Evolutionary conservation across 2,113 vertebrate genomes (phyloP), one percentile per base, ranked within the genome.

Genomic region (Xiphophorus maculatus): DNA sequence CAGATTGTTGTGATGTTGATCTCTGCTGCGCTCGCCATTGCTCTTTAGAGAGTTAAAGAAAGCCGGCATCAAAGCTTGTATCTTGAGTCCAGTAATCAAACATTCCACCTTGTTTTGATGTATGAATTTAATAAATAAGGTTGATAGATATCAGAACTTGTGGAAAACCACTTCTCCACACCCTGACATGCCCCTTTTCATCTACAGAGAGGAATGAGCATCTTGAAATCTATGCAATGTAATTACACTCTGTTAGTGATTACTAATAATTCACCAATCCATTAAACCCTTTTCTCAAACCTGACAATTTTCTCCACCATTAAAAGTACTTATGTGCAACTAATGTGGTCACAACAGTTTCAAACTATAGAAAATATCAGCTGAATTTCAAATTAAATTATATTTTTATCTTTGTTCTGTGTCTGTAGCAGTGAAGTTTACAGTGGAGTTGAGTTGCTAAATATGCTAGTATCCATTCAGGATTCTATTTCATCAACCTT

Each of bases 1-100:
- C 72, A 86, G 91, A 93, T 91, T 88, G 88, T 91, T 86, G 88
- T 86, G 86, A 88, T 94, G 92, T 90, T 86, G 82, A 88, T 93
- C 86, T 91, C 87, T 68, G 84, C 77, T 90, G 82, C 82, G 64
- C 90, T 88, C 86, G 83, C 89, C 88, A 82, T 79, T 72, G 80
- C 77, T 87, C 92, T 93, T 86, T 66, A 71, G 89, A 92, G 87
- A 90, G 80, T 82, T 89, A 54, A 80, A 80, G 81, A 88, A 89
- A 92, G 69, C 67, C 76, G 84, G 85, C 89, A 84, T 93, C 90
- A 94, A 93, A 92, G 91, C 81, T 67, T 62, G 63, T 71, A 83
- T 84, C 81, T 88, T 79, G 80, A 90, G 86, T 90, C 80, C 88
- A 84, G 80, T 72, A 81, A 88, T 85, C 76, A 82, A 0, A 40